phyloP scores from a whole-genome alignment of 2,113 vertebrate genomes.

The Ctenodactylus gundi region DNA sequence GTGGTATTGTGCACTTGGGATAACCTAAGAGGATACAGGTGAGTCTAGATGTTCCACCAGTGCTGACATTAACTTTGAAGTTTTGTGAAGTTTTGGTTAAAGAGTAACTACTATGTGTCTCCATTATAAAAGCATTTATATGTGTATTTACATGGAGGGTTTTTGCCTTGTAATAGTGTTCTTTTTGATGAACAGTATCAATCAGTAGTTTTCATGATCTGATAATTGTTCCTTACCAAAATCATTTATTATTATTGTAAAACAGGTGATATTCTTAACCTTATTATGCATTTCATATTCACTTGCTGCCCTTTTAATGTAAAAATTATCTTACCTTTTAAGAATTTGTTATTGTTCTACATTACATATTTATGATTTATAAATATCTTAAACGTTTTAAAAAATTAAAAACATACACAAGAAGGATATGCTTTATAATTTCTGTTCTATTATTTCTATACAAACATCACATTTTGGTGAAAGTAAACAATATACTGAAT shows the following conservation, averaged over 20 bases:
- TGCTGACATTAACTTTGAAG: background rate
- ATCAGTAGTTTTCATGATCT: background rate
- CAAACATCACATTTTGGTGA: background rate
- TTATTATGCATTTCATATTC: background rate
- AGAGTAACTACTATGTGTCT: background rate
- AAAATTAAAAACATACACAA: background rate
- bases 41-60: background rate
- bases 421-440: background rate
- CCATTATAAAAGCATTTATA: background rate
- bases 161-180: background rate
- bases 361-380: background rate
- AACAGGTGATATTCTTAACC: background rate
- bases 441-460: background rate
- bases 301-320: background rate
- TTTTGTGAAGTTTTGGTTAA: background rate
- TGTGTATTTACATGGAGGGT: background rate
- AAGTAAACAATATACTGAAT: background rate
- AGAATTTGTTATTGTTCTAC: background rate
- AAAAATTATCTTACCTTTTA: background rate
- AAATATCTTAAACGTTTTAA: constrained; percentile 4
- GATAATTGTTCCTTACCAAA: background rate
- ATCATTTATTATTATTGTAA: background rate
- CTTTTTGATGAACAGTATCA: background rate
- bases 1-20: background rate
- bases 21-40: fast-evolving